Evolutionary conservation across 2,113 vertebrate genomes (phyloP).

Genomic region (Myanophis thanlyinensis): DNA sequence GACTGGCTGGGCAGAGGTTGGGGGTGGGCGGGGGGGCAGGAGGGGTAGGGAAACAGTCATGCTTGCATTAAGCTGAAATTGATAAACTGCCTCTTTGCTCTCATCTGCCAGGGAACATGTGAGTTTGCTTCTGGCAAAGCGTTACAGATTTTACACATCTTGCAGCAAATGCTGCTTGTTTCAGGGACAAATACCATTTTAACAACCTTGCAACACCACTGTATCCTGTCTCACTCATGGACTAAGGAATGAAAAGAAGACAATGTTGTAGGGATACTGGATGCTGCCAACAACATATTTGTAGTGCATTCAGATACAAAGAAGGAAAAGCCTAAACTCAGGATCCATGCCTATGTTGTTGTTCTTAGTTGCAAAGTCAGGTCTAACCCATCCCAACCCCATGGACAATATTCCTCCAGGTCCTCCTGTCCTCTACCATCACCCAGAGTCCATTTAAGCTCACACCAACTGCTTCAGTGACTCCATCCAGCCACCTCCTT

Average conservation of each 20-base stretch:
- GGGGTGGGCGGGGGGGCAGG: neutral
- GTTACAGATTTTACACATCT: neutral
- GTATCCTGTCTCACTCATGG: neutral
- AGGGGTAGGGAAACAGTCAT: neutral
- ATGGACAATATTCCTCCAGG: no score
- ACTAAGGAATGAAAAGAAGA: neutral
- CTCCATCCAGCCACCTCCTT: no score
- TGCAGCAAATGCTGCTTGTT: neutral
- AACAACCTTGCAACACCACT: neutral
- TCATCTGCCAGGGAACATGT: neutral
- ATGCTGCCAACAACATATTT: neutral
- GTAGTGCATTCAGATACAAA: neutral
- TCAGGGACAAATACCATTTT: neutral
- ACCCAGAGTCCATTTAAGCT: no score
- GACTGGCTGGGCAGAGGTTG: neutral
- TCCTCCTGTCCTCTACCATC: no score
- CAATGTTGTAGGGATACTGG: neutral
- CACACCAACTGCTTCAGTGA: no score
- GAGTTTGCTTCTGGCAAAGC: neutral
- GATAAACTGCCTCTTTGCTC: neutral
- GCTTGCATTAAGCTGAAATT: neutral
- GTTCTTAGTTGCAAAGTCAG: no score
- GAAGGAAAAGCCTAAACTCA: neutral
- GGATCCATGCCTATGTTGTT: no score
- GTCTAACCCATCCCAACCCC: no score